These are phyloP conservation scores for Sphyrna mokarran DNA, from an alignment of 2,113 vertebrate genomes.

Conservation along the genomic window DNA sequence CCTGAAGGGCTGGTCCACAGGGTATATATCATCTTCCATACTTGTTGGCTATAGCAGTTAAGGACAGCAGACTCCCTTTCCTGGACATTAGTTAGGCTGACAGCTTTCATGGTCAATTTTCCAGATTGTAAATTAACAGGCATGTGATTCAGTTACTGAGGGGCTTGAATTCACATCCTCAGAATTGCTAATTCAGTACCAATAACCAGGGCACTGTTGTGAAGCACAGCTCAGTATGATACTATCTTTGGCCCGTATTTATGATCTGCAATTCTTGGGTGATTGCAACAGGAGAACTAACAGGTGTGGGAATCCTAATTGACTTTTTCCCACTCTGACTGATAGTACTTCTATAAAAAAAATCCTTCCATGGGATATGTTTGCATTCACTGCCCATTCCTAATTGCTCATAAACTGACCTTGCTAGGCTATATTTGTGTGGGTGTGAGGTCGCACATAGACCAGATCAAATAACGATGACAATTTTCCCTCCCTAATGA, in stretches of 20 bases:
- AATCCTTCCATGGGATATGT: too few relatives aligned
- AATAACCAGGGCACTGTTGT: background rate
- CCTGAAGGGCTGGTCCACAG: background rate
- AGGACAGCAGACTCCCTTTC: background rate
- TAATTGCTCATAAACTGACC: too few relatives aligned
- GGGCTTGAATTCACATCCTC: background rate
- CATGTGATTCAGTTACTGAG: background rate
- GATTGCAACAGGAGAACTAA: background rate
- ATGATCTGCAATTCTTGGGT: background rate
- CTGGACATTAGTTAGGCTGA: background rate
- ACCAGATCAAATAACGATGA: too few relatives aligned
- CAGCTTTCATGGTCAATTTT: background rate
- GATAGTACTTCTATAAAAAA: background rate
- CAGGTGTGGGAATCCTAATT: background rate
- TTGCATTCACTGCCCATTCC: too few relatives aligned
- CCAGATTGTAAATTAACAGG: background rate
- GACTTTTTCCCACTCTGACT: background rate
- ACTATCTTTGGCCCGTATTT: background rate
- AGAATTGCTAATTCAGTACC: background rate
- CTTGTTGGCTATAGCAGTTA: background rate
- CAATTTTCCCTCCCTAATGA: too few relatives aligned
- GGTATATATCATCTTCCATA: background rate
- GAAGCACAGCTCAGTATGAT: background rate
- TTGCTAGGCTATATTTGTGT: too few relatives aligned
- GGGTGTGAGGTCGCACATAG: too few relatives aligned